phyloP scores from a whole-genome alignment of 2,888 invertebrate genomes.

The Icerya purchasi region DNA sequence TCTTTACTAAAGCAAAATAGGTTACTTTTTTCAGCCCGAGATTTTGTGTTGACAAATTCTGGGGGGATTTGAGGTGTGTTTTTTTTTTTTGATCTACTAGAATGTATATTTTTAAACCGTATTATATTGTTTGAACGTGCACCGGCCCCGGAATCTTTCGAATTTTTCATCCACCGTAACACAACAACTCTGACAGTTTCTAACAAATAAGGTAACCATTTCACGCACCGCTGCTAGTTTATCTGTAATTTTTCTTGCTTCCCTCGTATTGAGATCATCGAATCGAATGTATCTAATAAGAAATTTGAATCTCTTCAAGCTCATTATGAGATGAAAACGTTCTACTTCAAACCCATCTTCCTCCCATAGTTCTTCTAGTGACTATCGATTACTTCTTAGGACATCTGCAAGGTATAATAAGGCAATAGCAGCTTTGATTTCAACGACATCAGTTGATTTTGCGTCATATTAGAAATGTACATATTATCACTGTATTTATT shows the following conservation, averaged over 20 bases:
- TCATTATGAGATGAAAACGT: neutral
- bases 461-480: neutral
- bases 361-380: neutral
- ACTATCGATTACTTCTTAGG: neutral
- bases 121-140: slow-evolving; percentile 14
- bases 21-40: neutral
- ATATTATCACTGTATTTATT: neutral
- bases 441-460: neutral
- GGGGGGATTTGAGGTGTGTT: neutral
- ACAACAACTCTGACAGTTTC: slow-evolving; percentile 5
- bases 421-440: neutral
- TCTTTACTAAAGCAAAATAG: neutral
- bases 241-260: slow-evolving; percentile 1
- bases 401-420: neutral
- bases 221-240: slow-evolving; percentile 12
- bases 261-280: neutral
- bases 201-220: slow-evolving; percentile 4
- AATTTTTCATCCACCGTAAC: slow-evolving; percentile 16
- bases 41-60: neutral
- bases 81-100: slow-evolving; percentile 9
- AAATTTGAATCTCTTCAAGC: neutral
- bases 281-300: neutral
- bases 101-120: slow-evolving; percentile 9
- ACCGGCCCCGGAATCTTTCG: slow-evolving; percentile 20
- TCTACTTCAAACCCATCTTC: neutral